A percentile compares a stretch with the other conserved stretches of the same genome.
Conservation (phyloP, 2,797 vertebrate species). For the Characodon lateralis region DNA sequence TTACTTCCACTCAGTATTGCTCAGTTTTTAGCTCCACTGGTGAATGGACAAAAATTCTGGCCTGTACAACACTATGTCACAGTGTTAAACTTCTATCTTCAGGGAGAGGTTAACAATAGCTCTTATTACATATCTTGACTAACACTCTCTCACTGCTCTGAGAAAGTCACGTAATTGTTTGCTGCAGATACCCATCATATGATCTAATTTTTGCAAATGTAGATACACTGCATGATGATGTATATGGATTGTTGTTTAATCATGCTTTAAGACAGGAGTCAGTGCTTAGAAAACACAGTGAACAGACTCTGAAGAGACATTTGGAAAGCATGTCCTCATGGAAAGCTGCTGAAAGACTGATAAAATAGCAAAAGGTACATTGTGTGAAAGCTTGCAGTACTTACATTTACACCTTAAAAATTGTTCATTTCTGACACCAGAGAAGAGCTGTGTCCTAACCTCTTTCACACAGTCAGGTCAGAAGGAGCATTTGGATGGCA, state of each 20-base stretch:
- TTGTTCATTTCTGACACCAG: constrained; percentile 17
- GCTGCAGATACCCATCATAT: background rate
- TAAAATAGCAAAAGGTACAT: background rate
- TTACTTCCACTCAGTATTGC: background rate
- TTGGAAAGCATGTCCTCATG: background rate
- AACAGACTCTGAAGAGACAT: background rate
- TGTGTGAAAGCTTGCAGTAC: background rate
- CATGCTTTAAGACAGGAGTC: background rate
- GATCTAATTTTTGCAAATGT: background rate
- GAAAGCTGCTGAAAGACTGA: background rate
- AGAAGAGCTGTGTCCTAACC: background rate
- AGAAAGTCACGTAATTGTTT: background rate
- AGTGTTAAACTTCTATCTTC: background rate
- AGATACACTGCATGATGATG: background rate
- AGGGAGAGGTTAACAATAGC: background rate
- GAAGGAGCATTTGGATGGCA: background rate
- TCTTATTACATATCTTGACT: background rate
- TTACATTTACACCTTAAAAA: constrained; percentile 1
- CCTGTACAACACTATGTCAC: background rate
- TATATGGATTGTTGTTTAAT: background rate
- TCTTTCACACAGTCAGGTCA: constrained; percentile 9
- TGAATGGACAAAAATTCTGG: background rate
- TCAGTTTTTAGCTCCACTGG: constrained; percentile 4
- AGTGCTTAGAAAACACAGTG: background rate
- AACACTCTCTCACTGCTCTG: background rate